Percentiles rank a stretch among this genome's conserved stretches.
phyloP scores from a whole-genome alignment of 2,888 invertebrate genomes.

The Xestoiulus laeticollis region DNA sequence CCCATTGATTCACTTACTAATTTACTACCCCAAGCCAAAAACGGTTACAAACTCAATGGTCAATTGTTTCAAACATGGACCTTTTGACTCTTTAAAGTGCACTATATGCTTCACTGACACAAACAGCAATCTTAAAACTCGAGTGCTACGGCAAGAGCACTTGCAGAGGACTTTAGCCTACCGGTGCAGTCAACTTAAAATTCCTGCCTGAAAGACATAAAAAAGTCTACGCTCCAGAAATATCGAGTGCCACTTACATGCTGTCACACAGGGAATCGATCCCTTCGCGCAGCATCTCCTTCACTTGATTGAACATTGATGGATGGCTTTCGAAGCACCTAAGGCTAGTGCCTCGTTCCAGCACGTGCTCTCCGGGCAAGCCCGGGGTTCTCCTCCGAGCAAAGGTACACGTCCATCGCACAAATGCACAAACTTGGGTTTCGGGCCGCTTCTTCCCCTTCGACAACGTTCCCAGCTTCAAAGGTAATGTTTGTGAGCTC shows the following conservation, averaged over 20 bases:
- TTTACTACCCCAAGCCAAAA: too few relatives aligned
- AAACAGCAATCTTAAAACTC: neutral
- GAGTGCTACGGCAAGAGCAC: neutral
- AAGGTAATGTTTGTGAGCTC: neutral
- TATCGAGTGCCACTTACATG: constrained; percentile 25
- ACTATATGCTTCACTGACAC: neutral
- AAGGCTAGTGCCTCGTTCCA: neutral
- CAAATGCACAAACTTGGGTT: constrained; percentile 7
- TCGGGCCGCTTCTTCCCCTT: neutral
- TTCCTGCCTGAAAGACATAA: neutral
- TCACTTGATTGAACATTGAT: constrained; percentile 47
- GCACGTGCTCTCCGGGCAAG: neutral
- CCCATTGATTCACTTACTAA: too few relatives aligned
- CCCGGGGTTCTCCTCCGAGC: neutral
- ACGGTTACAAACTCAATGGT: too few relatives aligned
- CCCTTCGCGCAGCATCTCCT: constrained; percentile 36
- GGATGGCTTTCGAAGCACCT: neutral
- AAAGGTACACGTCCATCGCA: neutral
- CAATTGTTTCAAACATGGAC: too few relatives aligned
- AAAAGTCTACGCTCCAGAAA: neutral
- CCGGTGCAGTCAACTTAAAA: too few relatives aligned
- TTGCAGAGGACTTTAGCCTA: too few relatives aligned
- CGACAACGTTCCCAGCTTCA: neutral
- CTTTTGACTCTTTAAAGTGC: too few relatives aligned
- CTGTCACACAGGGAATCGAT: constrained; percentile 45